Conservation (phyloP, 2,888 invertebrate genomes). For the Drosophila cognata region DNA sequence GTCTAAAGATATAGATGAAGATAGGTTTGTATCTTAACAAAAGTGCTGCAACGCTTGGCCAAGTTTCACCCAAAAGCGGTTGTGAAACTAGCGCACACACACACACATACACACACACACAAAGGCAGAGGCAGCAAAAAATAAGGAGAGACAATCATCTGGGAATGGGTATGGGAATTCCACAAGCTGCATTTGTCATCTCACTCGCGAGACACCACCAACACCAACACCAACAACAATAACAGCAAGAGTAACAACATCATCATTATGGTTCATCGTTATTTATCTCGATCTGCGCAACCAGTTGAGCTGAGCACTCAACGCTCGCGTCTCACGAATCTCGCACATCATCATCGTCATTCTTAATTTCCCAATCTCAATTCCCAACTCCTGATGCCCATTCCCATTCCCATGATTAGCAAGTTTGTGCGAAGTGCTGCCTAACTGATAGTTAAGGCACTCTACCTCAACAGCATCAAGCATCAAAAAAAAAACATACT, state of each 20-base stretch:
- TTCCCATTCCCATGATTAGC: slow-evolving; percentile 58
- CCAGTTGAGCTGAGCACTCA: slow-evolving; percentile 28
- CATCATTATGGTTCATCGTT: slow-evolving; percentile 29
- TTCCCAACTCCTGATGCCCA: slow-evolving; percentile 8
- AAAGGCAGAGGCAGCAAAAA: neutral
- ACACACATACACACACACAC: slow-evolving; percentile 3
- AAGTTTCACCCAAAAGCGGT: slow-evolving; percentile 52
- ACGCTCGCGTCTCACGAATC: slow-evolving; percentile 15
- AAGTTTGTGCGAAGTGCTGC: slow-evolving; percentile 35
- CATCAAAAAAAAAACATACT: neutral
- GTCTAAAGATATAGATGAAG: slow-evolving; percentile 25
- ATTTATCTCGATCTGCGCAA: slow-evolving; percentile 45
- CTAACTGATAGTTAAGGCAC: slow-evolving; percentile 20
- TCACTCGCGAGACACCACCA: slow-evolving; percentile 12
- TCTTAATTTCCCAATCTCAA: slow-evolving; percentile 44
- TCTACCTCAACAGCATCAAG: slow-evolving; percentile 29
- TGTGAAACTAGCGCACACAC: slow-evolving; percentile 50
- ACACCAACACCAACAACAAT: slow-evolving; percentile 14
- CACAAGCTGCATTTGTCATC: slow-evolving; percentile 49
- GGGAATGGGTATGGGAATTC: slow-evolving; percentile 61
- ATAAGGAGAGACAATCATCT: slow-evolving; percentile 60
- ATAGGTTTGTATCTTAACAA: slow-evolving; percentile 16
- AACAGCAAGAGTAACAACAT: slow-evolving; percentile 21
- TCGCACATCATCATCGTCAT: slow-evolving; percentile 25
- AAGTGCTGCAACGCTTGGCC: slow-evolving; percentile 29